Percentiles rank a stretch among this genome's conserved stretches.
phyloP scores from a whole-genome alignment of 1,140 invertebrate genomes.

The Zeugodacus cucurbitae region DNA sequence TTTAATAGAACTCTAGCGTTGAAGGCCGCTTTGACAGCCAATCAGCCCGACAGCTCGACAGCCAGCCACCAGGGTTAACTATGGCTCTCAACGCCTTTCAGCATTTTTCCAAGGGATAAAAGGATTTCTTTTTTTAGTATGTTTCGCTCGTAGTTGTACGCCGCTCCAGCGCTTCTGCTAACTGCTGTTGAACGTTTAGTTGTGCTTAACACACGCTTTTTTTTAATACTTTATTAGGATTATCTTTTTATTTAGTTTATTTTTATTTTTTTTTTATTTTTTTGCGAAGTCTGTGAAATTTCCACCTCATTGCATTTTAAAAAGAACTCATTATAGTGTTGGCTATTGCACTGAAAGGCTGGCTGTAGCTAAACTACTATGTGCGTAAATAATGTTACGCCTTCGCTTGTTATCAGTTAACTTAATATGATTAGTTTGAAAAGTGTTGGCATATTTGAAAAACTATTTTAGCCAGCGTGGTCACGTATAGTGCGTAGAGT shows the following conservation, averaged over 20 bases:
- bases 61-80: background rate
- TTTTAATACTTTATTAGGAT: too few relatives aligned
- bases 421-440: background rate
- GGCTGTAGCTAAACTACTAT: background rate
- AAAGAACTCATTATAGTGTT: constrained; percentile 15
- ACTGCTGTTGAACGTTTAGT: background rate
- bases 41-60: background rate
- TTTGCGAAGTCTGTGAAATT: background rate
- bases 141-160: background rate
- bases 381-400: constrained; percentile 13
- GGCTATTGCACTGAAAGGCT: background rate
- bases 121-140: constrained; percentile 28
- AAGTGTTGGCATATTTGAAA: background rate
- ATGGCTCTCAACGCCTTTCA: background rate
- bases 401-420: background rate
- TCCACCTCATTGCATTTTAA: constrained; percentile 26
- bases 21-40: background rate
- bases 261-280: background rate
- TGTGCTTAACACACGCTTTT: background rate
- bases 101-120: background rate
- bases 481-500: background rate
- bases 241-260: background rate
- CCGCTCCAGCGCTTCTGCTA: background rate
- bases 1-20: background rate
- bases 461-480: background rate